Percentiles rank a stretch among this genome's conserved stretches.
Evolutionary conservation across 2,888 invertebrate species (phyloP).

Genomic region (Orthonychiurus folsomi): DNA sequence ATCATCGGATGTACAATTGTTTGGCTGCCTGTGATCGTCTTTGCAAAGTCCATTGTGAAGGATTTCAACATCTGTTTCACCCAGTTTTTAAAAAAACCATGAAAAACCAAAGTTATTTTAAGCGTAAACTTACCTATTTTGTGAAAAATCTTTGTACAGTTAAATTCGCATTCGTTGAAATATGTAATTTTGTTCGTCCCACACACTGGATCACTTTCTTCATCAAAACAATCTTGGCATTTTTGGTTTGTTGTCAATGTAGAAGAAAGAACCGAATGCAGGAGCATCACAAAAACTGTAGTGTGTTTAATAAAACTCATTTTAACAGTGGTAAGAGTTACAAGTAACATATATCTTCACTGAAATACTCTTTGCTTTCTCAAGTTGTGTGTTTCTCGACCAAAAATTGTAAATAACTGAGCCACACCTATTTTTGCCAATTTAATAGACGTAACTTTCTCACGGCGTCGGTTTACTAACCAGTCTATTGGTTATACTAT

Average conservation of each 20-base stretch:
- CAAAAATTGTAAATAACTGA: too few species aligned
- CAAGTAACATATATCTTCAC: not conserved
- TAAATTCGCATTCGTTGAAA: constrained; percentile 6
- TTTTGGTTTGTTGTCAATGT: not conserved
- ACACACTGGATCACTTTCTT: constrained; percentile 3
- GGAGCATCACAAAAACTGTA: not conserved
- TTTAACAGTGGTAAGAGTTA: not conserved
- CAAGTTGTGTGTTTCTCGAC: too few species aligned
- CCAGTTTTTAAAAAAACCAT: not conserved
- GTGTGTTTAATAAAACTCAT: not conserved
- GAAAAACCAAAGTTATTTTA: not conserved
- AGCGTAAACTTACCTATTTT: not conserved
- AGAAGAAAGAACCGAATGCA: not conserved
- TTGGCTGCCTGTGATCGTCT: not conserved
- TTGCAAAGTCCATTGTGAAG: not conserved
- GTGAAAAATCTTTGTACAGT: not conserved
- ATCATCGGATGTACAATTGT: not conserved
- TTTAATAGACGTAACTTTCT: too few species aligned
- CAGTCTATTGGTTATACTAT: too few species aligned
- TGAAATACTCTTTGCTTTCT: too few species aligned
- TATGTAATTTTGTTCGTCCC: constrained; percentile 6
- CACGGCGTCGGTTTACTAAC: too few species aligned
- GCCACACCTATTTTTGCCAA: too few species aligned
- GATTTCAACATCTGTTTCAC: not conserved
- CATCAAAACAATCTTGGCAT: not conserved